Evolutionary conservation across 92 coral and sea anemone species (phyloP).

Genomic region (Paramuricea clavata): DNA sequence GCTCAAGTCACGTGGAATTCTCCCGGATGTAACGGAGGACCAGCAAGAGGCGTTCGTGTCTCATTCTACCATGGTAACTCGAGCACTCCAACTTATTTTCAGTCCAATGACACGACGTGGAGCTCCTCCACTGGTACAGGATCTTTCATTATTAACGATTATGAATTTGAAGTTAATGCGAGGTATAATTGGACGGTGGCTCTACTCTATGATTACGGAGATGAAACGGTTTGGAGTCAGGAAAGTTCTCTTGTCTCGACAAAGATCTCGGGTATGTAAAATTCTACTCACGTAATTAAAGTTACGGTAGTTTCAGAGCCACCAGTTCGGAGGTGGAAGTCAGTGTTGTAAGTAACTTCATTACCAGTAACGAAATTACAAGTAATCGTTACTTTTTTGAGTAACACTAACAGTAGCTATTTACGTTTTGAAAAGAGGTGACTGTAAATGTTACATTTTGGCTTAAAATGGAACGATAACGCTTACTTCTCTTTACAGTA

Average conservation of each 20-base stretch:
- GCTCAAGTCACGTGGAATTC: slow-evolving; percentile 26
- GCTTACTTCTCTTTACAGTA: too few species aligned
- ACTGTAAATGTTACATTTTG: too few species aligned
- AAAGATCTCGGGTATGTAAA: slow-evolving; percentile 7
- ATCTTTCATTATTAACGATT: background rate
- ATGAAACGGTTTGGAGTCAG: slow-evolving; percentile 30
- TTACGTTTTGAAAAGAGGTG: too few species aligned
- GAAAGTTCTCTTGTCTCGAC: background rate
- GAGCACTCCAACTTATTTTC: slow-evolving; percentile 1
- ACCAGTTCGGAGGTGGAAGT: too few species aligned
- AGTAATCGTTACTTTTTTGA: too few species aligned
- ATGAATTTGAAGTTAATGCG: background rate
- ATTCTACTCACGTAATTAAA: too few species aligned
- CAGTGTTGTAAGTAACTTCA: too few species aligned
- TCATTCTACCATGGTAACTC: background rate
- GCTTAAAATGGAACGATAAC: too few species aligned
- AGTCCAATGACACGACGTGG: slow-evolving; percentile 1
- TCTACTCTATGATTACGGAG: slow-evolving; percentile 1
- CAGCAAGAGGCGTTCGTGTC: slow-evolving; percentile 28
- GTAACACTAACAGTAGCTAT: too few species aligned
- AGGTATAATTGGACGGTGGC: slow-evolving; percentile 4
- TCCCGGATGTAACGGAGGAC: slow-evolving; percentile 35
- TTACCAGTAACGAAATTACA: too few species aligned
- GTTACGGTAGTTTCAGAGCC: too few species aligned
- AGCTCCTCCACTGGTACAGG: background rate